Base-by-base conservation (phyloP, 2,113 vertebrate species). In the Gulo gulo region DNA sequence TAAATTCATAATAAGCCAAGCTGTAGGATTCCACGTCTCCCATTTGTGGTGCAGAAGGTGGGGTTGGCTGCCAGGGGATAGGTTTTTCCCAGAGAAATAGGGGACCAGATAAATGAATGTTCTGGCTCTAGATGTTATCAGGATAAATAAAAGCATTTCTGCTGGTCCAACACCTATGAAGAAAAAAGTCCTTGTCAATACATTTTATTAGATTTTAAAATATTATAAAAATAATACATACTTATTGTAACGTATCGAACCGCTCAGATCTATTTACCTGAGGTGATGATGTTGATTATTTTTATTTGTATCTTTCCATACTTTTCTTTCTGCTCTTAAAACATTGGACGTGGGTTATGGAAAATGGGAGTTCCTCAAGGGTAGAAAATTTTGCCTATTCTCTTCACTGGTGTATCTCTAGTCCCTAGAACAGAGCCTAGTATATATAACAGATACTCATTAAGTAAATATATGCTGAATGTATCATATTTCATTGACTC, bases 51-150 rank as follows among this genome's bases (percentile, higher is more conserved):
- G 39, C 2, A 16, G n/a, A 6, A 47, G 0, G 3, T 52, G 7
- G 4, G 21, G 3, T 8, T 16, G 31, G 21, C 10, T 29, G 23
- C 6, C 4, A 8, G 10, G 31, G 6, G 3, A 1, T 4, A 7
- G 24, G 13, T n/a, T 29, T 10, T 89, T 36, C n/a, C 18, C 55
- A 42, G 45, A 86, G 39, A 52, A n/a, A n/a, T 2, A 11, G 18
- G 42, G 23, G 39, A 16, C 26, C 31, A 74, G 11, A 36, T 1
- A 88, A 88, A 23, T 24, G 15, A 61, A 67, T 20, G 1, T 81
- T 71, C 88, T 95, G 11, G 16, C 65, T 34, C 24, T 69, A n/a
- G 71, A 90, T 1, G 26, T 23, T 45, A 69, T 78, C 89, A 69
- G 23, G 6, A 36, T 13, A 84, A 71, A 92, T 21, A n/a, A 76